Conservation (phyloP, 37 sponge, comb jelly and placozoan genomes). For the Cliona cf. orientalis region DNA sequence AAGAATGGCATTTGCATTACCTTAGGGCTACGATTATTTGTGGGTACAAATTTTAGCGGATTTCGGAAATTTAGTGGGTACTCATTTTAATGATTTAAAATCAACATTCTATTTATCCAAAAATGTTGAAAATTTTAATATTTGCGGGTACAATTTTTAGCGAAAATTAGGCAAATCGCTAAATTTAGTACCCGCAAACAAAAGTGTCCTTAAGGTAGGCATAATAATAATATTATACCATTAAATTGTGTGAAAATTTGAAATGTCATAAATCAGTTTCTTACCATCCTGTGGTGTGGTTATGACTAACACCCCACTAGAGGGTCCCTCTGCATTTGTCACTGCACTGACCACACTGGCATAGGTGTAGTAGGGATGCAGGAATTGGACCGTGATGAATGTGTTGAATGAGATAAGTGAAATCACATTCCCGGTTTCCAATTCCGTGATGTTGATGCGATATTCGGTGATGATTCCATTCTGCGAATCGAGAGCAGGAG, state of each 20-base stretch:
- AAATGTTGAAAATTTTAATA: too few species aligned
- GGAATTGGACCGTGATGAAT: constrained; percentile 1
- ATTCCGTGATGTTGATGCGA: constrained; percentile 25
- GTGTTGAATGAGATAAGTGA: neutral
- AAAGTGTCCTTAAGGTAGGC: too few species aligned
- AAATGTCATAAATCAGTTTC: neutral
- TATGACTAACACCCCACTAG: neutral
- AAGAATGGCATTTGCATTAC: too few species aligned
- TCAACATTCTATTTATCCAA: too few species aligned
- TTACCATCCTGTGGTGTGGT: constrained; percentile 39
- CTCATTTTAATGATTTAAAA: too few species aligned
- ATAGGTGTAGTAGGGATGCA: constrained; percentile 43
- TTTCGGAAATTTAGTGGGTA: too few species aligned
- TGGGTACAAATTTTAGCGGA: too few species aligned
- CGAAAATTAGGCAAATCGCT: too few species aligned
- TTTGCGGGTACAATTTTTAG: too few species aligned
- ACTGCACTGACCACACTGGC: constrained; percentile 14
- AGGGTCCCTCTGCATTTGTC: constrained; percentile 43
- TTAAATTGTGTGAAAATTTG: neutral
- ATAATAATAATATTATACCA: too few species aligned
- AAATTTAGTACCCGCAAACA: too few species aligned
- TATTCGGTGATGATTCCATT: constrained; percentile 53
- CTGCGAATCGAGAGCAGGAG: constrained; percentile 3
- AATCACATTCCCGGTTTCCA: constrained; percentile 10
- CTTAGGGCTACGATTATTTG: too few species aligned